These are phyloP conservation scores for Lacanobia wlatinum DNA, from an alignment of 2,888 invertebrate species.

Conservation along the genomic window DNA sequence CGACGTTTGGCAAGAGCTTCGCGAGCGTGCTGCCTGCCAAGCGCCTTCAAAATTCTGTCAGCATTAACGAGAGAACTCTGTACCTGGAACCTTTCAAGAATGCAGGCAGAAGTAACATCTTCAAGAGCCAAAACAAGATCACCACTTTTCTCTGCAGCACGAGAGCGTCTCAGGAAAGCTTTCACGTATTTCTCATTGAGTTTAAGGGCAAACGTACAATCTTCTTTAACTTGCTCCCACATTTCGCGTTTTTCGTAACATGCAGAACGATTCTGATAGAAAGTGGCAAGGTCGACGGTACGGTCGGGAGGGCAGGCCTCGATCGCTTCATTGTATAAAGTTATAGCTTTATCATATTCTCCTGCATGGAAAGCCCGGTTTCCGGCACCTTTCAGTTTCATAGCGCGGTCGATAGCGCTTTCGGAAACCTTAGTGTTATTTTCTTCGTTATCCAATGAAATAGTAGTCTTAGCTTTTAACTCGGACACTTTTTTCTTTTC, in stretches of 20 bases:
- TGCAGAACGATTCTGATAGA: constrained; percentile 98
- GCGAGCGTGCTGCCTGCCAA: constrained; percentile 94
- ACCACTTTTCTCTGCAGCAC: constrained; percentile 95
- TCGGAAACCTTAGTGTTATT: constrained; percentile 84
- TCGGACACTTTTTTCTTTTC: constrained; percentile 90
- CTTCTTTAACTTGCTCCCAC: constrained; percentile 95
- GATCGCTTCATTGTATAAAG: constrained; percentile 97
- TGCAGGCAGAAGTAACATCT: constrained; percentile 98
- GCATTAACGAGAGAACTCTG: constrained; percentile 95
- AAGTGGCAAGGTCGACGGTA: constrained; percentile 95
- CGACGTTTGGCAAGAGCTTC: constrained; percentile 93
- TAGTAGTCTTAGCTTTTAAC: constrained; percentile 89
- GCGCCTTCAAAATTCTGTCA: constrained; percentile 96
- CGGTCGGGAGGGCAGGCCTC: constrained; percentile 95
- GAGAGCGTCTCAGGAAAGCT: constrained; percentile 96
- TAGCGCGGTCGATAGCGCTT: constrained; percentile 93
- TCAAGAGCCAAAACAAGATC: constrained; percentile 96
- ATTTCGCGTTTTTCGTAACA: constrained; percentile 97
- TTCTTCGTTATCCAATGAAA: constrained; percentile 92
- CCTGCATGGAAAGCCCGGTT: constrained; percentile 96
- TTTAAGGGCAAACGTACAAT: constrained; percentile 96
- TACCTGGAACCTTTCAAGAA: constrained; percentile 97
- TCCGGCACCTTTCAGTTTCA: constrained; percentile 96
- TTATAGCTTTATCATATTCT: constrained; percentile 97
- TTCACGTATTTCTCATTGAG: constrained; percentile 96